These are phyloP conservation scores for Bombus turneri DNA, from an alignment of 1,140 invertebrate species.

Conservation along the genomic window DNA sequence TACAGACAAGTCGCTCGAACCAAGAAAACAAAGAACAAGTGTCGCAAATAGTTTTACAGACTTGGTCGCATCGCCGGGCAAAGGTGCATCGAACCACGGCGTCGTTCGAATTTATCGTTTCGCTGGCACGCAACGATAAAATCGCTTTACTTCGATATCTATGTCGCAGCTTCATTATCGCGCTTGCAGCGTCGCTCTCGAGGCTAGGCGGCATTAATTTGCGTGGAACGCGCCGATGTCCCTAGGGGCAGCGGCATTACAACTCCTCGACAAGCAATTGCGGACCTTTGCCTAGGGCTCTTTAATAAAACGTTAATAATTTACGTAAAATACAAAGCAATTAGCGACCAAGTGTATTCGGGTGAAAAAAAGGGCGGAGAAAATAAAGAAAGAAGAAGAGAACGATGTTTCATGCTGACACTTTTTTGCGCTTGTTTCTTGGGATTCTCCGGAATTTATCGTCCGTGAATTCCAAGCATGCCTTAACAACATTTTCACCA, in stretches of 20 bases:
- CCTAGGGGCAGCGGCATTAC: constrained; percentile 58
- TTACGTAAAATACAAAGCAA: constrained; percentile 52
- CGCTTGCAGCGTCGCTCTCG: background rate
- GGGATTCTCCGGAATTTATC: constrained; percentile 16
- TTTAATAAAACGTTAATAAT: constrained; percentile 49
- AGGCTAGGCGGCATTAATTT: constrained; percentile 58
- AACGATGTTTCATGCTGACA: too few relatives aligned
- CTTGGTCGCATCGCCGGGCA: background rate
- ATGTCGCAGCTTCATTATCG: constrained; percentile 57
- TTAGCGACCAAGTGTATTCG: background rate
- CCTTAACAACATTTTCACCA: background rate
- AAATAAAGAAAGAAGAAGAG: too few relatives aligned
- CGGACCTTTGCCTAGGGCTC: constrained; percentile 12
- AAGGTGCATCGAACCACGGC: background rate
- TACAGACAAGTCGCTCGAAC: background rate
- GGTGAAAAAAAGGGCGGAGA: background rate
- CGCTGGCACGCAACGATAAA: constrained; percentile 29
- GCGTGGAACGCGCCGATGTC: constrained; percentile 42
- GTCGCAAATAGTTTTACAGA: background rate
- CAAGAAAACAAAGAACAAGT: background rate
- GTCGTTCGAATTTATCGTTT: constrained; percentile 12
- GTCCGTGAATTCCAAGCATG: background rate
- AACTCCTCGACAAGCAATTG: constrained; percentile 62
- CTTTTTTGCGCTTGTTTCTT: background rate
- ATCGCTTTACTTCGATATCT: constrained; percentile 49